Evolutionary conservation across 2,888 invertebrate species (phyloP), one percentile per base, ranked within the genome.

Genomic region (Schrankia costaestrigalis): DNA sequence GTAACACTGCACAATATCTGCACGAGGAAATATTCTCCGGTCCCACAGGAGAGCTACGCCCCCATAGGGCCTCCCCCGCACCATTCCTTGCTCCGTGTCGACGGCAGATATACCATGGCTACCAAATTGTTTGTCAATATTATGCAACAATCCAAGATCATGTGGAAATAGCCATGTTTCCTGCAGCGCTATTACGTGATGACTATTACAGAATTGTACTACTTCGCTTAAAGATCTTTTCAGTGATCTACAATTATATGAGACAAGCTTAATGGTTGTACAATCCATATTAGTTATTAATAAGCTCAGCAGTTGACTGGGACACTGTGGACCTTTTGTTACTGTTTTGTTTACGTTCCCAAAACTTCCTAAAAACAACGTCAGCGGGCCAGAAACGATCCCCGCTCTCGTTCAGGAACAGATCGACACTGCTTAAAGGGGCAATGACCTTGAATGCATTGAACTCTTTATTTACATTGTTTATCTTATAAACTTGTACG

Each of bases 371-470:
- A 8, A 31, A 32, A 6, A 32, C 32, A 21, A 32, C 26, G 10
- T 32, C 9, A 1, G 32, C 19, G 2, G 26, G 32, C 32, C 26
- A 32, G 3, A 32, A 10, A 8, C 4, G 26, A 21, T 32, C 26
- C 3, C 26, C 32, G 6, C 11, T 26, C 12, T 32, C 26, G 13
- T 26, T 32, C 14, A 32, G 11, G 8, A 32, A 32, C 7, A 32
- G 1, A n/a, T 21, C 26, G 0, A 32, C 8, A 21, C 11, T 26
- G n/a, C 11, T 26, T 14, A 26, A 26, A 6, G 32, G 26, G 2
- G 26, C 26, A 8, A 32, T 19, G 5, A 32, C 14, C 11, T 32
- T 32, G 7, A 21, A 32, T 1, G 32, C 26, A 10, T 32, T 26
- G 15, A 33, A 27, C 3, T 15, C 22, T 1, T 21, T 21, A 7